Evolutionary conservation across 2,113 vertebrate genomes (phyloP).

Genomic region (Siphamia tubifer): DNA sequence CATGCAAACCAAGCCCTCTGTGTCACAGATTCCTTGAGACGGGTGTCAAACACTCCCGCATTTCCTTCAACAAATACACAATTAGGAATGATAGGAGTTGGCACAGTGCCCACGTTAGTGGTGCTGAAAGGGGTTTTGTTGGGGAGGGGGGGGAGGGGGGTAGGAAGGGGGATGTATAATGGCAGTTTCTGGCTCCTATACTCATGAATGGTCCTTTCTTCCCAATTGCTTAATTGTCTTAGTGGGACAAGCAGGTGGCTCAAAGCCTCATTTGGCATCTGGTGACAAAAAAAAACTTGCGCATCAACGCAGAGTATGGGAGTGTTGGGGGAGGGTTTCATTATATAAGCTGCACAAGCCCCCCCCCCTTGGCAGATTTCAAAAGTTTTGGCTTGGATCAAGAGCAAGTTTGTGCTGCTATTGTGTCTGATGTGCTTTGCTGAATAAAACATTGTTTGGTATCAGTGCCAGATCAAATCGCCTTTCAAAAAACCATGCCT

Average conservation of each 20-base stretch:
- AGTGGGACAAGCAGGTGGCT: conserved; percentile 69
- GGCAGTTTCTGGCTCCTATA: conserved; percentile 22
- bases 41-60: conserved; percentile 40
- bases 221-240: conserved; percentile 68
- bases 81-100: conserved; percentile 52
- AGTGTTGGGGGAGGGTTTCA: conserved; percentile 44
- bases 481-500: conserved; percentile 47
- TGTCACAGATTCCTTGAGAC: conserved; percentile 48
- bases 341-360: conserved; percentile 12
- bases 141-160: conserved; percentile 19
- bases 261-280: conserved; percentile 59
- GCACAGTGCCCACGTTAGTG: conserved; percentile 33
- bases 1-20: conserved; percentile 27
- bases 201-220: conserved; percentile 64
- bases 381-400: conserved; percentile 52
- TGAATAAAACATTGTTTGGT: conserved; percentile 64
- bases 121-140: conserved; percentile 45
- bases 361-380: conserved; percentile 16
- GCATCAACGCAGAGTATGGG: conserved; percentile 28
- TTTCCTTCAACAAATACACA: conserved; percentile 58
- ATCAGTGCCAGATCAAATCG: conserved; percentile 59
- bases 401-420: conserved; percentile 39
- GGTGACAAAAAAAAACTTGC: conserved; percentile 17
- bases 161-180: conserved; percentile 7
- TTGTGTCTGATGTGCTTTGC: conserved; percentile 56